A percentile compares a stretch with the other conserved stretches of the same genome.
Conservation (phyloP, 2,797 vertebrate species). For the Menidia menidia region DNA sequence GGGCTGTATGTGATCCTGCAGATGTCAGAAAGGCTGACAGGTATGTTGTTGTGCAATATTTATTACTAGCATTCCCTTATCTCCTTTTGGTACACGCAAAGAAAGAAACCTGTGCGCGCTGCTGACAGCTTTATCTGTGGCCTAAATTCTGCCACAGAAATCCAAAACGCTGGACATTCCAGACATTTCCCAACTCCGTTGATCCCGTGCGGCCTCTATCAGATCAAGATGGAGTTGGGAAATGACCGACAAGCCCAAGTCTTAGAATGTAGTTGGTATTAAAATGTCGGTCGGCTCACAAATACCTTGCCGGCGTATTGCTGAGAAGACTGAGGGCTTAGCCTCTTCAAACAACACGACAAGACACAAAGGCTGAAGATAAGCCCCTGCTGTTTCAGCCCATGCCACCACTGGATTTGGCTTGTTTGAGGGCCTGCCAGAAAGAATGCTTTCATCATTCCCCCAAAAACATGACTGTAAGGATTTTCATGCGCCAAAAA, state of each 20-base stretch:
- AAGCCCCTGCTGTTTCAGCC: slow-evolving; percentile 77
- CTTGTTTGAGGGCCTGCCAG: slow-evolving; percentile 77
- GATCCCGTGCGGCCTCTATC: slow-evolving; percentile 37
- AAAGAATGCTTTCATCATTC: slow-evolving; percentile 86
- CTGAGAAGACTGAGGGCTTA: slow-evolving; percentile 68
- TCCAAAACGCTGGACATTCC: slow-evolving; percentile 65
- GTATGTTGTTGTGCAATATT: slow-evolving; percentile 31
- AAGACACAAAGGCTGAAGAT: slow-evolving; percentile 72
- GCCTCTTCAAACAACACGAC: slow-evolving; percentile 73
- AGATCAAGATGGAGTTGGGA: slow-evolving; percentile 52
- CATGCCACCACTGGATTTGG: slow-evolving; percentile 69
- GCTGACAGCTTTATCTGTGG: slow-evolving; percentile 38
- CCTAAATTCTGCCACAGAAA: slow-evolving; percentile 40
- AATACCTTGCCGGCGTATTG: slow-evolving; percentile 73
- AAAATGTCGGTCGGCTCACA: slow-evolving; percentile 56
- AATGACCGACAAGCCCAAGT: slow-evolving; percentile 63
- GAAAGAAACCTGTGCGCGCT: slow-evolving; percentile 33
- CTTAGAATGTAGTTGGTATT: slow-evolving; percentile 62
- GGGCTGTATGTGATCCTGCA: slow-evolving; percentile 13
- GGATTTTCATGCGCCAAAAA: slow-evolving; percentile 63
- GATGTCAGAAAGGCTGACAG: slow-evolving; percentile 14
- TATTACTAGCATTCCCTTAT: slow-evolving; percentile 45
- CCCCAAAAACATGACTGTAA: slow-evolving; percentile 69
- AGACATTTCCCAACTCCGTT: slow-evolving; percentile 47
- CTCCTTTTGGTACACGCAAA: slow-evolving; percentile 15